phyloP scores from a whole-genome alignment of 2,113 vertebrate genomes.

The Casuarius casuarius region DNA sequence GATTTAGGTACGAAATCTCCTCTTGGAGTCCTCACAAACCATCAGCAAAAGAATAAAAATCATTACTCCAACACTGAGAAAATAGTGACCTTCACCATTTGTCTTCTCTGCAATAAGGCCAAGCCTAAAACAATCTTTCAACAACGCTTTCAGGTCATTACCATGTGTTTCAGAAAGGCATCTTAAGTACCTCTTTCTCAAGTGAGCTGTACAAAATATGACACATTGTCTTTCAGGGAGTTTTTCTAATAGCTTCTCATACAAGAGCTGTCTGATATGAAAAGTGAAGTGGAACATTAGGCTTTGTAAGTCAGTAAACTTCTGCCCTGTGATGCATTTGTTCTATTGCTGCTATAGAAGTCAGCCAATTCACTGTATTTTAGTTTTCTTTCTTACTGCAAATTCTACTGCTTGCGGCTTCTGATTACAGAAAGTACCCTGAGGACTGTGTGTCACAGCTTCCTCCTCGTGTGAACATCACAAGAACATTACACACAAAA shows the following conservation, averaged over 20 bases:
- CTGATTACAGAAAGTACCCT: not conserved
- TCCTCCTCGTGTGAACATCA: not conserved
- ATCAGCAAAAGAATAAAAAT: not conserved
- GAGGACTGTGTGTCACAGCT: not conserved
- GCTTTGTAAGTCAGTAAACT: not conserved
- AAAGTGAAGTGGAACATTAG: not conserved
- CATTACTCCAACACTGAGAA: not conserved
- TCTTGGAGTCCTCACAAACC: not conserved
- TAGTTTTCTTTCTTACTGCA: not conserved
- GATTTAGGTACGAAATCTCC: not conserved
- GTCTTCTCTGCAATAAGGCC: not conserved
- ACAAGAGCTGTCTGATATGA: not conserved
- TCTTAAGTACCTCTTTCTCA: not conserved
- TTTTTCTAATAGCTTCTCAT: constrained; percentile 7
- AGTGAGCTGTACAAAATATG: not conserved
- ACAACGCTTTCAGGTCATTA: not conserved
- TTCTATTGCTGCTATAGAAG: not conserved
- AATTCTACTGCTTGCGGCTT: not conserved
- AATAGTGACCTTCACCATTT: not conserved
- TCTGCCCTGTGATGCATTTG: not conserved
- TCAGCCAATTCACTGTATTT: not conserved
- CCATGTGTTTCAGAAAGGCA: not conserved
- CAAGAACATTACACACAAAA: not conserved
- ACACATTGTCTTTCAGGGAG: not conserved
- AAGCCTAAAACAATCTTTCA: not conserved